Evolutionary conservation across 2,888 invertebrate genomes (phyloP).

Genomic region (Altica lythri): DNA sequence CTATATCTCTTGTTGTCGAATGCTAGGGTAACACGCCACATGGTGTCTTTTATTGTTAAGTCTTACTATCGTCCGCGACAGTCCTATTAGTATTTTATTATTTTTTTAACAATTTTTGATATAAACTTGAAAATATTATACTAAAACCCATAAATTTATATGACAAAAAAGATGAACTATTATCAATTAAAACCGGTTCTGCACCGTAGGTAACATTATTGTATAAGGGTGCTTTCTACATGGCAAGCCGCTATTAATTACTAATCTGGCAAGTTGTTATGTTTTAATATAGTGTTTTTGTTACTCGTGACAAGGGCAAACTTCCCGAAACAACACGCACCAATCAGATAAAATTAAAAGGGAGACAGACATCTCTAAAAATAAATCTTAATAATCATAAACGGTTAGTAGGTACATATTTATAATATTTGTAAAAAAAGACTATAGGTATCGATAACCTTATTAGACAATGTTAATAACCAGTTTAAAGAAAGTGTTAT

Average conservation of each 20-base stretch:
- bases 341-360: constrained; percentile 22
- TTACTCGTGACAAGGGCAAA: constrained; percentile 44
- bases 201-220: constrained; percentile 13
- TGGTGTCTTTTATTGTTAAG: too few relatives aligned
- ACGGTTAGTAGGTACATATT: constrained; percentile 11
- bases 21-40: too few relatives aligned
- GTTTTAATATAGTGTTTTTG: constrained; percentile 51
- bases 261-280: constrained; percentile 49
- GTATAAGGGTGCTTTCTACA: constrained; percentile 29
- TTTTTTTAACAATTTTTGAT: too few relatives aligned
- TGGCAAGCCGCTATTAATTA: constrained; percentile 45
- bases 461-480: too few relatives aligned
- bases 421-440: too few relatives aligned
- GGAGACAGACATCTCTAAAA: constrained; percentile 20
- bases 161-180: neutral
- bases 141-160: too few relatives aligned
- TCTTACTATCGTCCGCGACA: too few relatives aligned
- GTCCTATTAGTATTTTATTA: too few relatives aligned
- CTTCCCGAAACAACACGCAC: constrained; percentile 21
- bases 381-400: constrained; percentile 20
- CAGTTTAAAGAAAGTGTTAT: too few relatives aligned
- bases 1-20: too few relatives aligned
- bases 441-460: too few relatives aligned
- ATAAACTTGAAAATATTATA: too few relatives aligned
- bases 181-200: constrained; percentile 7